Evolutionary conservation across 1,140 invertebrate genomes (phyloP), one percentile per base, ranked within the genome.

Genomic region (Ruditapes philippinarum): DNA sequence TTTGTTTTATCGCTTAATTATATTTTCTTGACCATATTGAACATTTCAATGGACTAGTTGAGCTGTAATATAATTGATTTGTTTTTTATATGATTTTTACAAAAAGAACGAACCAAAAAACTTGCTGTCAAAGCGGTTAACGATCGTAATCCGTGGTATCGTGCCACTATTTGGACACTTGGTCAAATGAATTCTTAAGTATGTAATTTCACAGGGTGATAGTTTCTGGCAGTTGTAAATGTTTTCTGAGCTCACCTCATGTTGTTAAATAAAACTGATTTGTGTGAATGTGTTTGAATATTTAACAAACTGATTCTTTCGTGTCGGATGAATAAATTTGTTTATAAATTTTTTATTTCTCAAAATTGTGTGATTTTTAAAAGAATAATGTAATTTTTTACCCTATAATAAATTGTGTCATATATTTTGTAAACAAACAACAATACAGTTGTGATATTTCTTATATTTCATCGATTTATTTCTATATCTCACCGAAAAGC

Each of bases 101-200:
- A 70, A 70, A 70, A 70, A 33, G 7, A 70, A 70, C 19, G 65
- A 11, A 70, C 65, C 65, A 19, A 70, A 70, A 14, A 38, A 38
- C 65, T 38, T 70, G 65, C 31, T n/a, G 9, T 36, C 38, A 70
- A 70, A 70, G 14, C 22, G 25, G 11, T 14, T 70, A 38, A 19
- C 38, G 25, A 70, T 70, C n/a, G 33, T 70, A 70, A 70, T 70
- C 33, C 33, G 1, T 2, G 11, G 33, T 22, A 70, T 70, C 11
- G 38, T 38, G 14, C 33, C 33, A 17, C 14, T 31, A 28, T 70
- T 36, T 70, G 65, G 65, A 70, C 65, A 3, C 36, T 70, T 38
- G 65, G 65, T 70, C 65, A 70, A 70, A 31, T 70, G 65, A 70
- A 38, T 70, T 70, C 38, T 70, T 38, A 70, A 70, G 65, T 70